Evolutionary conservation across 2,888 invertebrate genomes (phyloP).

Genomic region (Apodemia mormo): DNA sequence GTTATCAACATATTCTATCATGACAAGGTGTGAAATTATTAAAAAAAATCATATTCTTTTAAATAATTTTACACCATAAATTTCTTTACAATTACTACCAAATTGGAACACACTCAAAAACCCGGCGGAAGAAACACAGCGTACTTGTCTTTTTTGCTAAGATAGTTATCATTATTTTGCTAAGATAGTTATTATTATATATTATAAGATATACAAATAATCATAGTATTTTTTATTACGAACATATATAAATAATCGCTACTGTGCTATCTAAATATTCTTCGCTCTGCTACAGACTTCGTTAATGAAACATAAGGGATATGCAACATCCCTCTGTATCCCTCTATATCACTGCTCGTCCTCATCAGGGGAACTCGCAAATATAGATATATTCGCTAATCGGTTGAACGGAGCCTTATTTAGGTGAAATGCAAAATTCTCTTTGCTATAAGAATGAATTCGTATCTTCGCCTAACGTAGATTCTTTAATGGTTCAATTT

Average conservation of each 20-base stretch:
- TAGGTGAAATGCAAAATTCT: conserved; percentile 15
- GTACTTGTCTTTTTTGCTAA: too few relatives aligned
- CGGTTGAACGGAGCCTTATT: conserved; percentile 44
- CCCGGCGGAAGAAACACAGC: too few relatives aligned
- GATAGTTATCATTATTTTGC: too few relatives aligned
- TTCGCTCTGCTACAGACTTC: conserved; percentile 52
- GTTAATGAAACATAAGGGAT: conserved; percentile 81
- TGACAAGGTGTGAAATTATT: too few relatives aligned
- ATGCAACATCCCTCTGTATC: conserved; percentile 60
- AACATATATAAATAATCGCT: neutral
- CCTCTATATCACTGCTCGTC: conserved; percentile 56
- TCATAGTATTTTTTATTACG: neutral
- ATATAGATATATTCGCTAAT: conserved; percentile 62
- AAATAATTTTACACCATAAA: too few relatives aligned
- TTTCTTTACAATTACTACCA: too few relatives aligned
- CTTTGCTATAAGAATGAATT: neutral
- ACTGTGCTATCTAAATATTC: conserved; percentile 22
- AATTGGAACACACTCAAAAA: too few relatives aligned
- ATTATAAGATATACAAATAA: too few relatives aligned
- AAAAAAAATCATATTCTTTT: too few relatives aligned
- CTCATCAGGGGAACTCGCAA: conserved; percentile 52
- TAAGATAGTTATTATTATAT: too few relatives aligned
- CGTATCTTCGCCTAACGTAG: neutral
- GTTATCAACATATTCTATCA: too few relatives aligned
- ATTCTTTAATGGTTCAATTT: conserved; percentile 9